Evolutionary conservation across 2,888 invertebrate species (phyloP), one percentile per base, ranked within the genome.

Genomic region (Adela reaumurella): DNA sequence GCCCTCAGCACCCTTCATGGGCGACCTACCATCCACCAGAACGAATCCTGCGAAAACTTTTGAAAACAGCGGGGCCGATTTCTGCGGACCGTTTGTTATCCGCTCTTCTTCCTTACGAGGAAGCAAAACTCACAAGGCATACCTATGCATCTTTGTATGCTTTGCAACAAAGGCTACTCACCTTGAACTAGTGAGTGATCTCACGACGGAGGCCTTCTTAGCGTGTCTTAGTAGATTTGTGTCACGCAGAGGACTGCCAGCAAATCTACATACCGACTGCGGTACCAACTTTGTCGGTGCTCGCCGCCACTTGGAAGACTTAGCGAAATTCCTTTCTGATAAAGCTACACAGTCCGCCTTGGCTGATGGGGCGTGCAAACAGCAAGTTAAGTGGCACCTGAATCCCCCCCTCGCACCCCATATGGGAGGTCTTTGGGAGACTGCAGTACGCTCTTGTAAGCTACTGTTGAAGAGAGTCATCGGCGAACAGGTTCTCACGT

Each of bases 211-310:
- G 19, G 53, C 47, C 3, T 54, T 55, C 35, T 20, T 54, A 16
- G 54, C 52, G 4, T 47, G 49, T 2, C 49, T 53, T 6, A 49
- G 46, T n/a, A 46, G 52, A 5, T 55, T n/a, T n/a, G n/a, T n/a
- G n/a, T n/a, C n/a, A n/a, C n/a, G n/a, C n/a, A n/a, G n/a, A n/a
- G n/a, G n/a, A n/a, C n/a, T n/a, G n/a, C n/a, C 54, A 35, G 3
- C 43, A 16, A 17, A 43, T 14, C 6, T 35, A 8, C 14, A 35
- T 35, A 35, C 35, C 3, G 55, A 55, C 46, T 44, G 50, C 19
- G 53, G 55, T 10, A 52, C 48, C n/a, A 55, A 53, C 19, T 55
- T 42, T 46, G 24, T 48, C 17, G 55, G 54, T 8, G 46, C 53
- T 3, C 11, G 47, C 11, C 50, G 50, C 3, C 35, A 52, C 16